A percentile compares a stretch with the other conserved stretches of the same genome.
phyloP scores from a whole-genome alignment of 2,113 vertebrate species.

The Psophia crepitans region DNA sequence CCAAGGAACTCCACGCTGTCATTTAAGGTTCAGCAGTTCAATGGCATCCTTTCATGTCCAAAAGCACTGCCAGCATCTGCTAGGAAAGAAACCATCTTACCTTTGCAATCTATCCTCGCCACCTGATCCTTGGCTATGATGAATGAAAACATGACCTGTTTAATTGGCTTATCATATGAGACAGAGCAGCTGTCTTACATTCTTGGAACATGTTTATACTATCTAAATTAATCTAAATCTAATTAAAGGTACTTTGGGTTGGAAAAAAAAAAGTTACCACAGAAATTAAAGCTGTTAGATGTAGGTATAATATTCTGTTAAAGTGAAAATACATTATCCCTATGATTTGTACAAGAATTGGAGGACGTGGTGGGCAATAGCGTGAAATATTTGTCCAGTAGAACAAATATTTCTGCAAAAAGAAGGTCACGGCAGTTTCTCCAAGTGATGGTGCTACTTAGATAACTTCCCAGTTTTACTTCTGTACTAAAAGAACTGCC shows the following conservation, averaged over 20 bases:
- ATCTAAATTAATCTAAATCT: conserved; percentile 7
- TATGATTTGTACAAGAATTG: not conserved
- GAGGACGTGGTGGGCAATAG: not conserved
- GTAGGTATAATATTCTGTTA: not conserved
- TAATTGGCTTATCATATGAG: conserved; percentile 6
- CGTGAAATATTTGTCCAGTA: not conserved
- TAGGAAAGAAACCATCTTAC: not conserved
- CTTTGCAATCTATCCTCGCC: not conserved
- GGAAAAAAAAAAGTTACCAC: not conserved
- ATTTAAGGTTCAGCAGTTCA: not conserved
- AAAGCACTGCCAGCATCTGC: not conserved
- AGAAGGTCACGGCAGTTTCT: not conserved
- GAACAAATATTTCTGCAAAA: not conserved
- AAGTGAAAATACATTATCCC: not conserved
- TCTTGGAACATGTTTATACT: not conserved
- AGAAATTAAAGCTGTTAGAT: not conserved
- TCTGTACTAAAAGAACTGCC: not conserved
- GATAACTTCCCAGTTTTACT: not conserved
- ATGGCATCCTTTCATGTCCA: not conserved
- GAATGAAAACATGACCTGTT: not conserved
- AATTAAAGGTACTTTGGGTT: not conserved
- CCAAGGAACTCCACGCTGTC: not conserved
- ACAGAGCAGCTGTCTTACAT: not conserved
- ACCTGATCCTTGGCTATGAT: not conserved
- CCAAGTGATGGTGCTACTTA: not conserved